Percentiles rank a stretch among this genome's conserved stretches.
Conservation (phyloP, 2,797 vertebrate species). For the Pseudochirops corinnae region DNA sequence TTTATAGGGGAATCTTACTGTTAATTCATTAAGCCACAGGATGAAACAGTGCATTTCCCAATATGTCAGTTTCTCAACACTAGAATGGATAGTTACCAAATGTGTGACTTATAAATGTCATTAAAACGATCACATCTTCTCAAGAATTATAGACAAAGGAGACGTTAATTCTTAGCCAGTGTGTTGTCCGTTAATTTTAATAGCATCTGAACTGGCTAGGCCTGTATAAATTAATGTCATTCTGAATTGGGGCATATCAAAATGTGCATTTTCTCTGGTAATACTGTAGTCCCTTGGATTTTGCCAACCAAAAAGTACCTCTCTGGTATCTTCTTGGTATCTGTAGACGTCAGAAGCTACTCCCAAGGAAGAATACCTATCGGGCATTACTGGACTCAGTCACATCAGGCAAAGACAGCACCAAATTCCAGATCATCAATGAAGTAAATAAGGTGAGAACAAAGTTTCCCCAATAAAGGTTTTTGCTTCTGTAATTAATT, state of each 20-base stretch:
- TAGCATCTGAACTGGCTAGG: conserved; percentile 30
- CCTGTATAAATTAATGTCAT: conserved; percentile 19
- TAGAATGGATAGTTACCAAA: conserved; percentile 34
- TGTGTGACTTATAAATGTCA: conserved; percentile 30
- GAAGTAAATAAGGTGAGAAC: conserved; percentile 88
- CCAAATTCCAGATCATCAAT: conserved; percentile 87
- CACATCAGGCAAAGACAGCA: conserved; percentile 85
- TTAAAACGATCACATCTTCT: conserved; percentile 54
- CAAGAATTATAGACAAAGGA: conserved; percentile 37
- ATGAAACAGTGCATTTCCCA: conserved; percentile 43
- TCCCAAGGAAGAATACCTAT: conserved; percentile 84
- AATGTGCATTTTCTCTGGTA: conserved; percentile 8
- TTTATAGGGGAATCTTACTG: conserved; percentile 18
- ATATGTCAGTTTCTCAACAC: conserved; percentile 35
- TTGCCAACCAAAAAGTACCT: conserved; percentile 34
- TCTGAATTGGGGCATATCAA: conserved; percentile 13
- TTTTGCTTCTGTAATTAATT: conserved; percentile 53
- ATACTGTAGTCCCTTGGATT: conserved; percentile 20
- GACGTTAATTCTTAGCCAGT: conserved; percentile 26
- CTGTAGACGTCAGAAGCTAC: conserved; percentile 90
- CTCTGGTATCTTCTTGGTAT: conserved; percentile 58
- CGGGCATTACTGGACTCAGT: conserved; percentile 88
- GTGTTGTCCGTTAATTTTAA: conserved; percentile 31
- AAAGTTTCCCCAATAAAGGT: conserved; percentile 45
- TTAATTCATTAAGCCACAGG: conserved; percentile 58